These are phyloP conservation scores for Limanda limanda DNA, from an alignment of 2,113 vertebrate species.

Conservation along the genomic window DNA sequence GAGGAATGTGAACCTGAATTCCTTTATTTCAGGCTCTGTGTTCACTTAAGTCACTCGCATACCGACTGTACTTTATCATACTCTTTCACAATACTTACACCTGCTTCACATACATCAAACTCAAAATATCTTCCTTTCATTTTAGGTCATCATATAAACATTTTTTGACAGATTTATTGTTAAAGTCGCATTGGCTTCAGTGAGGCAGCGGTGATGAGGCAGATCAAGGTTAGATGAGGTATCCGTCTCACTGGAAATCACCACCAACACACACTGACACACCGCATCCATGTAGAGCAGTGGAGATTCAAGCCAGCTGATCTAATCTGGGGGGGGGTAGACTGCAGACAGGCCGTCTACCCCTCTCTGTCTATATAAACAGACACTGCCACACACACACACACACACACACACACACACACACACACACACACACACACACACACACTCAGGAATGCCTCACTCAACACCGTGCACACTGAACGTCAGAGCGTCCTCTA, in stretches of 20 bases:
- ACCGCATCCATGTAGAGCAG: constrained; percentile 1
- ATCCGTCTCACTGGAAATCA: constrained; percentile 13
- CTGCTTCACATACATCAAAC: not conserved
- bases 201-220: not conserved
- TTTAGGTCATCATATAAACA: not conserved
- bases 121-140: not conserved
- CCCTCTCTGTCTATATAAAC: constrained; percentile 70
- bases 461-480: constrained; percentile 59
- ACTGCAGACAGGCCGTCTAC: constrained; percentile 67
- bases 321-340: constrained; percentile 70
- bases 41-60: constrained; percentile 1
- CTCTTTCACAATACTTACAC: not conserved
- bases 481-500: constrained; percentile 59
- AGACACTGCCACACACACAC: constrained; percentile 33
- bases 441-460: constrained; percentile 70
- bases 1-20: constrained; percentile 33
- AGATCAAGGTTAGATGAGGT: constrained; percentile 4
- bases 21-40: not conserved
- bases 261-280: constrained; percentile 7
- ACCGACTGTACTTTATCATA: not conserved
- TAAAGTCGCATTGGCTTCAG: not conserved
- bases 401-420: not conserved
- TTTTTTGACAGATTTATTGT: not conserved
- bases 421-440: constrained; percentile 35
- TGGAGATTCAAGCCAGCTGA: constrained; percentile 43